Evolutionary conservation across 64 coral and sea anemone genomes (phyloP).

Genomic region (Hydrozoanthus tunicans): DNA sequence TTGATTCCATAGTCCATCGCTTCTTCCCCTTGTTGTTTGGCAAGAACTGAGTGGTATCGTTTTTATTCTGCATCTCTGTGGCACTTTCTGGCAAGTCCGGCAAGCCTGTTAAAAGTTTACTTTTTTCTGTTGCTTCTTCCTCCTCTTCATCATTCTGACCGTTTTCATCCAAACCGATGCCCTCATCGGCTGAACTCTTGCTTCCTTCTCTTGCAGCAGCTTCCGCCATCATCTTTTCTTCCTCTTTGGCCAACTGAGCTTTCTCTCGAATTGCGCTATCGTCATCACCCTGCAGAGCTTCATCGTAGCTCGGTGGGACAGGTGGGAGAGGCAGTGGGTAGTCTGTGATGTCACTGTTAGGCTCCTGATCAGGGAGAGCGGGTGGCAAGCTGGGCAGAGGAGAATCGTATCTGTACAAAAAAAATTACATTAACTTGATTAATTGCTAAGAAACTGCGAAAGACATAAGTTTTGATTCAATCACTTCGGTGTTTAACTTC

Average conservation of each 20-base stretch:
- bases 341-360: conserved; percentile 5
- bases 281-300: conserved; percentile 4
- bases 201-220: conserved; percentile 47
- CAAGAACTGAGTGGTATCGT: neutral
- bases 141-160: conserved; percentile 21
- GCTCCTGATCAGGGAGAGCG: conserved; percentile 12
- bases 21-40: neutral
- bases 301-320: conserved; percentile 42
- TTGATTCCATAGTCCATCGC: neutral
- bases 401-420: conserved; percentile 21
- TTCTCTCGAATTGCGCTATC: conserved; percentile 2
- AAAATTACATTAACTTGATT: neutral
- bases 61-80: neutral
- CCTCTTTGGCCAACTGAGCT: conserved; percentile 32
- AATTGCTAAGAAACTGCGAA: neutral
- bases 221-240: conserved; percentile 41
- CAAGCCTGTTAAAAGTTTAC: neutral
- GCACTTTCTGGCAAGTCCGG: neutral
- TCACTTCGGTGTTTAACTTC: too few relatives aligned
- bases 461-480: too few relatives aligned
- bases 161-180: conserved; percentile 58
- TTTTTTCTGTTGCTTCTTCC: conserved; percentile 24
- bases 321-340: conserved; percentile 54
- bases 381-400: conserved; percentile 52
- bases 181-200: conserved; percentile 59